phyloP scores from a whole-genome alignment of 2,888 invertebrate genomes.

The Elegia similella region DNA sequence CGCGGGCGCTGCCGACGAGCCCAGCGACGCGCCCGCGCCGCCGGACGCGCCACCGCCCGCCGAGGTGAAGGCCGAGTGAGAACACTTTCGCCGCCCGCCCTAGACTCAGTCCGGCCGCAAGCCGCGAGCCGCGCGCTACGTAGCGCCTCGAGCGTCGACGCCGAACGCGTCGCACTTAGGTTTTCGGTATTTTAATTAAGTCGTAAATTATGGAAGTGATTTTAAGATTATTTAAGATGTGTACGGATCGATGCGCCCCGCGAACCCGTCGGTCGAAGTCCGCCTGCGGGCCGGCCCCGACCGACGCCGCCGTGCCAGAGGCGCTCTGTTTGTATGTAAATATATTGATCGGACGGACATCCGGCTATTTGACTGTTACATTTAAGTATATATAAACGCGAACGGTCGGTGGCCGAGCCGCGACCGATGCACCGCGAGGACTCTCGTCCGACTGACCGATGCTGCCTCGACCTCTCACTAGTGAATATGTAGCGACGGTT shows the following conservation, averaged over 20 bases:
- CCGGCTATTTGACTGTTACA: constrained; percentile 74
- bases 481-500: constrained; percentile 77
- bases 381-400: constrained; percentile 72
- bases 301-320: constrained; percentile 42
- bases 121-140: constrained; percentile 22
- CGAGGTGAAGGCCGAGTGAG: constrained; percentile 59
- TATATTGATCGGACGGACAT: constrained; percentile 68
- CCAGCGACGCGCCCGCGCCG: constrained; percentile 40
- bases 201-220: constrained; percentile 78
- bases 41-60: constrained; percentile 50
- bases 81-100: constrained; percentile 19
- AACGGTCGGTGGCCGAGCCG: constrained; percentile 60
- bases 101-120: constrained; percentile 21
- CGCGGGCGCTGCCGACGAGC: constrained; percentile 32
- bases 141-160: constrained; percentile 26
- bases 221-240: constrained; percentile 60
- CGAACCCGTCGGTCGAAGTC: constrained; percentile 28
- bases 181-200: constrained; percentile 75
- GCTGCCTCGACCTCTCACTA: constrained; percentile 78
- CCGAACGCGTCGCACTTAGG: constrained; percentile 32
- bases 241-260: constrained; percentile 47
- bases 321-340: constrained; percentile 70
- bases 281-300: constrained; percentile 35
- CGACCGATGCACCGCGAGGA: constrained; percentile 52
- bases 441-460: constrained; percentile 57